Percentiles rank a stretch among this genome's conserved stretches.
These are phyloP conservation scores for Oophaga sylvatica DNA, from an alignment of 2,797 vertebrate species.

Conservation along the genomic window DNA sequence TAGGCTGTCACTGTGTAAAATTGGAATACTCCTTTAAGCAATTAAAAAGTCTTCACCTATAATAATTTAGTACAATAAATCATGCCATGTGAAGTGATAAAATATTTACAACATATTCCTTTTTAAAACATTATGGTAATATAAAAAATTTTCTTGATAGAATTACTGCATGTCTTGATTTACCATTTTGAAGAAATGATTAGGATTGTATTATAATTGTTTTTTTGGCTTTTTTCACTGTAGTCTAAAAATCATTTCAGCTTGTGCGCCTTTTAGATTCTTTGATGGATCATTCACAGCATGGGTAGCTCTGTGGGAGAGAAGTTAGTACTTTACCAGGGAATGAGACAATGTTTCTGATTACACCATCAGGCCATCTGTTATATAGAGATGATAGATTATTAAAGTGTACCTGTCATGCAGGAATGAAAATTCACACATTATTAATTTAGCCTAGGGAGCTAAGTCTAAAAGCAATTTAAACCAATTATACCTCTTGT, in stretches of 20 bases:
- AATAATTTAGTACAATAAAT: too few species aligned
- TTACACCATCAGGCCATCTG: slow-evolving; percentile 35
- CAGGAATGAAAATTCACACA: slow-evolving; percentile 18
- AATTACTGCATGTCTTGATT: not conserved
- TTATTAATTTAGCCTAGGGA: slow-evolving; percentile 7
- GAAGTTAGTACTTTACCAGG: slow-evolving; percentile 34
- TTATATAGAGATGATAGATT: slow-evolving; percentile 39
- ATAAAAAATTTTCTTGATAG: not conserved
- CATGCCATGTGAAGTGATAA: too few species aligned
- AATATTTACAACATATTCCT: not conserved
- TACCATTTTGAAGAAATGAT: not conserved
- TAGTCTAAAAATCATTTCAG: not conserved
- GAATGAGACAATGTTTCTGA: slow-evolving; percentile 42
- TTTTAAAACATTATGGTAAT: not conserved
- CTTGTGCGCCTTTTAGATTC: slow-evolving; percentile 18
- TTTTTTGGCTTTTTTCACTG: not conserved
- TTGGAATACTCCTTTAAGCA: too few species aligned
- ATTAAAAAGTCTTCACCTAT: too few species aligned
- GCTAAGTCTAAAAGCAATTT: not conserved
- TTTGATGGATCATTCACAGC: slow-evolving; percentile 43
- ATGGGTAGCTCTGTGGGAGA: slow-evolving; percentile 23
- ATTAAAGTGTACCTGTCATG: slow-evolving; percentile 28
- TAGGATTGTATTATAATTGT: not conserved
- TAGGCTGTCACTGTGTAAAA: too few species aligned
- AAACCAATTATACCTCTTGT: not conserved